Evolutionary conservation across 2,888 invertebrate species (phyloP).

Genomic region (Gisinianus flammeolus): DNA sequence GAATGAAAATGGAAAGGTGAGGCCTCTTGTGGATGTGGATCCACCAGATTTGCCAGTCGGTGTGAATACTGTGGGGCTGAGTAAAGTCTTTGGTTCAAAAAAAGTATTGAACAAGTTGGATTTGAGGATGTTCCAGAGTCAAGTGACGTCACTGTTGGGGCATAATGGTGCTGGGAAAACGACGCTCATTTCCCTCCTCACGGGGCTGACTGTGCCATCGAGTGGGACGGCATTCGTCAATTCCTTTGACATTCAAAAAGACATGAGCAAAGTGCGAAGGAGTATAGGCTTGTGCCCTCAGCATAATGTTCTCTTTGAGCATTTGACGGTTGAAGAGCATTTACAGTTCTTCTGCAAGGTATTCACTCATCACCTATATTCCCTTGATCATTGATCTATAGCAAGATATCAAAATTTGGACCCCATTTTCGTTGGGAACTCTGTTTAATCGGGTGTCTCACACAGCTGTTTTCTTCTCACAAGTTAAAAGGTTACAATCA

Average conservation of each 20-base stretch:
- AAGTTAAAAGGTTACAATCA: constrained; percentile 69
- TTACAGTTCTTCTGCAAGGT: constrained; percentile 80
- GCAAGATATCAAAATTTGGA: background rate
- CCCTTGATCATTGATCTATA: background rate
- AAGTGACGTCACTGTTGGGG: constrained; percentile 86
- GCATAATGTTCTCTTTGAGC: constrained; percentile 81
- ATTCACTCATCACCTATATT: background rate
- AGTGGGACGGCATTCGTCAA: constrained; percentile 75
- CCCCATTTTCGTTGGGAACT: too few relatives aligned
- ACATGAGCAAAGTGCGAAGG: constrained; percentile 71
- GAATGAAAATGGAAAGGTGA: background rate
- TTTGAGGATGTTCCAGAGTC: constrained; percentile 77
- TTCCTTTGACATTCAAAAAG: constrained; percentile 72
- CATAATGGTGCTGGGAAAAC: constrained; percentile 85
- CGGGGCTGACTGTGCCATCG: constrained; percentile 72
- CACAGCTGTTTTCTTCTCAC: too few relatives aligned
- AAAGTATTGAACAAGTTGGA: constrained; percentile 74
- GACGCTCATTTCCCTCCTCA: constrained; percentile 75
- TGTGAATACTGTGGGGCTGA: constrained; percentile 60
- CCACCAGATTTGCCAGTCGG: constrained; percentile 54
- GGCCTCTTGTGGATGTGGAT: background rate
- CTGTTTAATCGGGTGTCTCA: background rate
- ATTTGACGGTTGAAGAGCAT: constrained; percentile 82
- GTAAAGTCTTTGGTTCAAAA: constrained; percentile 59
- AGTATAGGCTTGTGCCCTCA: constrained; percentile 87